Evolutionary conservation across 2,797 vertebrate genomes (phyloP).

Genomic region (Austrolebias charrua): DNA sequence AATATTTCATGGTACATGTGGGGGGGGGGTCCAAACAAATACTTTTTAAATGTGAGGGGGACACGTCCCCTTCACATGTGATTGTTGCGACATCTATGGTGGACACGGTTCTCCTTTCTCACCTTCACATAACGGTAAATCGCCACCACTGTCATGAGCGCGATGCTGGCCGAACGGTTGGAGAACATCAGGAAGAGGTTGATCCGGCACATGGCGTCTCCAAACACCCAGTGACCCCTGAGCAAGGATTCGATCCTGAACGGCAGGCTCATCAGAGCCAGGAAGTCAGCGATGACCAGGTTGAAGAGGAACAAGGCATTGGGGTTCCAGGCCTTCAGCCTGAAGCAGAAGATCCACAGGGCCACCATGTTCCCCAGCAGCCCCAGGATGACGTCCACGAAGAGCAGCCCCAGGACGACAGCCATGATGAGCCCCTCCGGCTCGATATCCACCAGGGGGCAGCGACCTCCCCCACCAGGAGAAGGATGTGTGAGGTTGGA

Average conservation of each 20-base stretch:
- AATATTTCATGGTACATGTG: no score
- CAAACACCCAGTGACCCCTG: constrained; percentile 68
- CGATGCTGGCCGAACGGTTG: constrained; percentile 74
- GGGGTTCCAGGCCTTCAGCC: constrained; percentile 69
- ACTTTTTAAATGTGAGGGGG: no score
- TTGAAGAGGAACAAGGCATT: constrained; percentile 77
- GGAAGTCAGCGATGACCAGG: constrained; percentile 76
- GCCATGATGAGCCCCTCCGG: constrained; percentile 71
- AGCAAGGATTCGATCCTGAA: constrained; percentile 72
- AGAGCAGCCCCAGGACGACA: constrained; percentile 73
- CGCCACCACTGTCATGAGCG: constrained; percentile 74
- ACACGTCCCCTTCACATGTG: no score
- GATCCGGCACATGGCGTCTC: constrained; percentile 68
- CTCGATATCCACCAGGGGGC: constrained; percentile 65
- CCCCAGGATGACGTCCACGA: constrained; percentile 73
- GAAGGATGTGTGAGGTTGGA: constrained; percentile 13
- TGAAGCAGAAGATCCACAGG: constrained; percentile 78
- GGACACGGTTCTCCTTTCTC: constrained; percentile 1
- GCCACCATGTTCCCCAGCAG: constrained; percentile 71
- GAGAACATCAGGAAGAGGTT: constrained; percentile 77
- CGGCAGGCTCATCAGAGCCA: constrained; percentile 72
- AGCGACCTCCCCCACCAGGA: constrained; percentile 29
- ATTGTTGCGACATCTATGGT: no score
- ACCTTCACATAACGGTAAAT: constrained; percentile 80
- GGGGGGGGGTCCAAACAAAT: no score